Evolutionary conservation across 2,888 invertebrate species (phyloP), one percentile per base, ranked within the genome.

Genomic region (Heliothis peltigera): DNA sequence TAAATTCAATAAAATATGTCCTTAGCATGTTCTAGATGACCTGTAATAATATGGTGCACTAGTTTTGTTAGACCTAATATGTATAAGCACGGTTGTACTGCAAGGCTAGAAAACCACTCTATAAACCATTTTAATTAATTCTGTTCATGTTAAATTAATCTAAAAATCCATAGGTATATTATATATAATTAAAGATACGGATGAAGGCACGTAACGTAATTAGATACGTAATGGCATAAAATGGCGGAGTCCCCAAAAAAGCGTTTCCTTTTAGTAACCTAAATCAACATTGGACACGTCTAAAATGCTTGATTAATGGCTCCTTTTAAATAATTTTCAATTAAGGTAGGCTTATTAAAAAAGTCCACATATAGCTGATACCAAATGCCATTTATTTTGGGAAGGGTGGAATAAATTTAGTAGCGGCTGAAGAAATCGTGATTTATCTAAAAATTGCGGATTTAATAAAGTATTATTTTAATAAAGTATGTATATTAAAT

Each of bases 281-380:
- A 53, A 39, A 44, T 71, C 18, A 64, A 67, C 52, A 53, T 17
- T 63, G 62, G 46, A 12, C 21, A 18, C 28, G 35, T 25, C 15
- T 18, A 39, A 63, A 70, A 63, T 47, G 10, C 28, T 22, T 67
- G 18, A 54, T 54, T 39, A 49, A 71, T 71, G 43, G 48, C 49
- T 39, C 2, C n/a, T 44, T 49, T 70, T 61, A 43, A 32, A 63
- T 71, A 48, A 44, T 15, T 21, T 49, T 12, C 8, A 22, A 15
- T 10, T 48, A 42, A 19, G 32, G 42, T 21, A 5, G 15, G 25
- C 4, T 48, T 15, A 25, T 18, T 28, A 25, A 48, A 52, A 22
- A 66, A n/a, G 4, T n/a, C 3, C 39, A 39, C n/a, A 32, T 32
- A 32, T 12, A 32, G 32, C 3, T 32, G 18, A 51, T 46, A 15